These are phyloP conservation scores for Apeira syringaria DNA, from an alignment of 2,888 invertebrate species.

Conservation along the genomic window DNA sequence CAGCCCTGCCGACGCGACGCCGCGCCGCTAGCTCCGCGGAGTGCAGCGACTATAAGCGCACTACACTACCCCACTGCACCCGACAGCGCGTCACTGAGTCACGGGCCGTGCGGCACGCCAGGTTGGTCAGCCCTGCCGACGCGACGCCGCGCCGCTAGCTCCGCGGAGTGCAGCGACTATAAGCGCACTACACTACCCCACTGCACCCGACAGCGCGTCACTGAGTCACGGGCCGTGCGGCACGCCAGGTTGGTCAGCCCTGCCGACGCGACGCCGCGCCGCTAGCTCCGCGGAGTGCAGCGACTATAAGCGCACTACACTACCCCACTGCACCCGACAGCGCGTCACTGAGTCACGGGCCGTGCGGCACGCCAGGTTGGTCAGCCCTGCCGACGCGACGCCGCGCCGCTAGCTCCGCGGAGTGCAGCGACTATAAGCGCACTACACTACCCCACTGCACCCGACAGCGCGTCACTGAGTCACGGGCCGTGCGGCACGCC, in stretches of 20 bases:
- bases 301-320: constrained; percentile 37
- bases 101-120: constrained; percentile 56
- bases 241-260: too few relatives aligned
- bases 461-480: neutral
- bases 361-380: constrained; percentile 64
- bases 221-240: constrained; percentile 41
- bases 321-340: constrained; percentile 4
- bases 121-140: too few relatives aligned
- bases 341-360: constrained; percentile 17
- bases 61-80: constrained; percentile 15
- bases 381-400: too few relatives aligned
- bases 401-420: too few relatives aligned
- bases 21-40: too few relatives aligned
- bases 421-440: constrained; percentile 42
- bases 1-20: too few relatives aligned
- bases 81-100: constrained; percentile 1
- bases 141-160: too few relatives aligned
- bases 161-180: constrained; percentile 47
- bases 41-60: constrained; percentile 27
- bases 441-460: constrained; percentile 14
- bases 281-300: too few relatives aligned
- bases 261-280: too few relatives aligned
- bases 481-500: constrained; percentile 49
- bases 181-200: constrained; percentile 23
- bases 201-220: neutral